Percentiles rank a stretch among this genome's conserved stretches.
Conservation (phyloP, 1,140 invertebrate species). For the Anoplophora glabripennis region DNA sequence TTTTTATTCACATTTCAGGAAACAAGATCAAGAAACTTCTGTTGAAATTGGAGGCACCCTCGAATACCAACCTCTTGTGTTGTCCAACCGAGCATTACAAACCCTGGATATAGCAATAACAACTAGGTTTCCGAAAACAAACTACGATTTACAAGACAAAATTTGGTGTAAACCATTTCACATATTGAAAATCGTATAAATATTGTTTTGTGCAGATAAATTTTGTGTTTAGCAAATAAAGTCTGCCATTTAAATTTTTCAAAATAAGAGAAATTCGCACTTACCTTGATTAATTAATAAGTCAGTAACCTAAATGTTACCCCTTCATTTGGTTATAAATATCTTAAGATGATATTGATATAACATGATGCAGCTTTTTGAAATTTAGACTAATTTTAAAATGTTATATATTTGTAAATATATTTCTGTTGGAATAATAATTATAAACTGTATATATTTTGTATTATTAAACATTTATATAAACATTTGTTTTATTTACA, state of each 20-base stretch:
- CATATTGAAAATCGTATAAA: conserved; percentile 3
- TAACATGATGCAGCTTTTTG: too few relatives aligned
- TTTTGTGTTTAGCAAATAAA: neutral
- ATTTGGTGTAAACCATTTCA: conserved; percentile 16
- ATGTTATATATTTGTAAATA: too few relatives aligned
- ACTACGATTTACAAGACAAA: conserved; percentile 36
- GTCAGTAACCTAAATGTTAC: neutral
- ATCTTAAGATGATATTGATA: too few relatives aligned
- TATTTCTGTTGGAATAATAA: too few relatives aligned
- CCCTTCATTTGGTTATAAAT: neutral
- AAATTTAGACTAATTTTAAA: too few relatives aligned
- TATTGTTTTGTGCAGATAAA: neutral
- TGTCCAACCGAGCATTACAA: conserved; percentile 36
- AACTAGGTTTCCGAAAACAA: conserved; percentile 34
- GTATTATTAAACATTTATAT: too few relatives aligned
- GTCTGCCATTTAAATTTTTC: neutral
- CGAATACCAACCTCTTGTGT: conserved; percentile 41
- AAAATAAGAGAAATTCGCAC: neutral
- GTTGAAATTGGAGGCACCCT: conserved; percentile 36
- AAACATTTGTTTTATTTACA: too few relatives aligned
- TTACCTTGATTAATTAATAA: neutral
- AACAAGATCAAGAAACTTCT: conserved; percentile 34
- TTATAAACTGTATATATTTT: too few relatives aligned
- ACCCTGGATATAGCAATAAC: conserved; percentile 42
- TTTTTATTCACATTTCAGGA: conserved; percentile 25